These are phyloP conservation scores for Megalops cyprinoides DNA, from an alignment of 2,797 vertebrate genomes.

Conservation along the genomic window DNA sequence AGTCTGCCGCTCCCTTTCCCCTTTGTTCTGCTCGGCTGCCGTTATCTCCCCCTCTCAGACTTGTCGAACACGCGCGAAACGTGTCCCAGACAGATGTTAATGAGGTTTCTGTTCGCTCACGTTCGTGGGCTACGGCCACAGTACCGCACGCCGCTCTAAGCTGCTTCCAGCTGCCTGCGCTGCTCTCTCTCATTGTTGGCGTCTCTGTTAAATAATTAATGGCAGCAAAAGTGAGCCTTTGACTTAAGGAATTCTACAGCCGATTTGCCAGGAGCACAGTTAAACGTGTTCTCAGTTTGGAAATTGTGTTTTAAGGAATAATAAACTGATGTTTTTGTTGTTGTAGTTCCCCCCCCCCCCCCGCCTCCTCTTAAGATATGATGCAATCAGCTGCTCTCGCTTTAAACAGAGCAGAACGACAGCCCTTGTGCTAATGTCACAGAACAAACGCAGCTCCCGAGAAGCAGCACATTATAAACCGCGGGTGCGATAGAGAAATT, in stretches of 20 bases:
- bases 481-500: not conserved
- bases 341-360: not conserved
- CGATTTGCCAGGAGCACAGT: not conserved
- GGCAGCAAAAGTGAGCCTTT: not conserved
- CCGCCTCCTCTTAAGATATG: not conserved
- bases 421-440: too few relatives aligned
- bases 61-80: not conserved
- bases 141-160: not conserved
- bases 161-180: not conserved
- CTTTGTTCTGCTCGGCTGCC: too few relatives aligned
- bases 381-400: too few relatives aligned
- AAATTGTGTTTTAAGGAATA: not conserved
- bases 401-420: not conserved
- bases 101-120: not conserved
- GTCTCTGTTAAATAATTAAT: too few relatives aligned
- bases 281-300: not conserved
- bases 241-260: not conserved
- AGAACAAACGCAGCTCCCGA: too few relatives aligned
- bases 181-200: not conserved
- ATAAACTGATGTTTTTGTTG: not conserved
- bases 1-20: too few relatives aligned
- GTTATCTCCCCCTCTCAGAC: not conserved
- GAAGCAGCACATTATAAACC: not conserved
- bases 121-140: not conserved
- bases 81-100: slow-evolving; percentile 19